Conservation (phyloP, 2,888 invertebrate genomes). For the Spodoptera exigua region DNA sequence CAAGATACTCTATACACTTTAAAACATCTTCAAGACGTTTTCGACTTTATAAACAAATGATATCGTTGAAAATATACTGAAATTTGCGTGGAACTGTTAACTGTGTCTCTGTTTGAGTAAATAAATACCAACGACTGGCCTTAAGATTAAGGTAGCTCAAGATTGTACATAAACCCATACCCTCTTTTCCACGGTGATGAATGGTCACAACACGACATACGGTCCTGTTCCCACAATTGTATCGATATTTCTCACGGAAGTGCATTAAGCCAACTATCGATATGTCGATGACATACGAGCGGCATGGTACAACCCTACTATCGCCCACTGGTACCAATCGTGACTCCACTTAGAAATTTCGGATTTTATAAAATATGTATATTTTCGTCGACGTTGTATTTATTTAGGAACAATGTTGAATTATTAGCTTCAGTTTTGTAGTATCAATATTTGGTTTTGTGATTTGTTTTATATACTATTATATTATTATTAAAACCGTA, state of each 20-base stretch:
- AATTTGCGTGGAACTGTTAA: too few species aligned
- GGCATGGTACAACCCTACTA: slow-evolving; percentile 38
- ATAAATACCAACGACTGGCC: slow-evolving; percentile 18
- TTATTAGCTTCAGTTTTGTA: too few species aligned
- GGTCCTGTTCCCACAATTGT: slow-evolving; percentile 61
- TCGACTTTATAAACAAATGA: too few species aligned
- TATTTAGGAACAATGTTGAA: too few species aligned
- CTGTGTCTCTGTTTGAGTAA: neutral
- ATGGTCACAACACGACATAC: slow-evolving; percentile 30
- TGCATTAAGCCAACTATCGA: slow-evolving; percentile 59
- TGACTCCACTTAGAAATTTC: slow-evolving; percentile 4
- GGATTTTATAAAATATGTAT: too few species aligned
- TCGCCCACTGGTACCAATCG: slow-evolving; percentile 12
- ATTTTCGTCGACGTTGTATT: too few species aligned
- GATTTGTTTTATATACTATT: too few species aligned
- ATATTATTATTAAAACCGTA: too few species aligned
- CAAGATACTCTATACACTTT: too few species aligned
- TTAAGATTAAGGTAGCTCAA: slow-evolving; percentile 30
- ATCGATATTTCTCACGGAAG: slow-evolving; percentile 64
- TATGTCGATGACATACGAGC: slow-evolving; percentile 54
- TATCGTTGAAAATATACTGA: too few species aligned
- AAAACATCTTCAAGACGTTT: too few species aligned
- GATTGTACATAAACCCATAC: slow-evolving; percentile 18
- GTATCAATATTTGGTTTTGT: too few species aligned
- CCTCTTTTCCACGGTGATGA: slow-evolving; percentile 33